Conservation (phyloP, 2,797 vertebrate species). For the Momotus momota region DNA sequence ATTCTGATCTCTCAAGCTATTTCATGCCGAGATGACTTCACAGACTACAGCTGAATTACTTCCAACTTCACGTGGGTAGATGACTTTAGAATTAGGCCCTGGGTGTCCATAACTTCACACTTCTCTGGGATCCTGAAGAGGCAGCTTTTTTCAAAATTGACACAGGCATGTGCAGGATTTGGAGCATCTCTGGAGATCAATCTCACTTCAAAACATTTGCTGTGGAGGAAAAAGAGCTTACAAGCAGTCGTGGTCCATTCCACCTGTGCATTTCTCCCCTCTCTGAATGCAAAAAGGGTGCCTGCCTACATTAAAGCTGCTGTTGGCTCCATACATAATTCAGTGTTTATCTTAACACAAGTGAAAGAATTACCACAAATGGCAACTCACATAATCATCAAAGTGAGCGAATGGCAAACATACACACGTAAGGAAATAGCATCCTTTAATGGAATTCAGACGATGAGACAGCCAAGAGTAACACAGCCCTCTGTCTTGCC, state of each 20-base stretch:
- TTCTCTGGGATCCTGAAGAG: not conserved
- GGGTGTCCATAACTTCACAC: not conserved
- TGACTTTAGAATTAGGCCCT: not conserved
- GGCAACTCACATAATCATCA: not conserved
- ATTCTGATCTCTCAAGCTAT: not conserved
- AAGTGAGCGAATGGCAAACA: not conserved
- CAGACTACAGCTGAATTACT: not conserved
- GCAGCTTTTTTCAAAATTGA: not conserved
- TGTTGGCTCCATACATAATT: not conserved
- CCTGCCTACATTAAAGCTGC: not conserved
- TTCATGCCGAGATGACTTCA: not conserved
- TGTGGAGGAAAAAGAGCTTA: not conserved
- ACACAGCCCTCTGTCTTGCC: not conserved
- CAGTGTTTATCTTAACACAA: slow-evolving; percentile 22
- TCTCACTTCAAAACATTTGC: not conserved
- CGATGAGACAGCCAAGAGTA: not conserved
- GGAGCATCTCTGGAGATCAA: not conserved
- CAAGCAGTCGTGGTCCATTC: fast-evolving
- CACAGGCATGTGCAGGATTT: not conserved
- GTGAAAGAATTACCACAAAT: slow-evolving; percentile 21
- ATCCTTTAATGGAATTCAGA: not conserved
- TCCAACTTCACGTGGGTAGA: not conserved
- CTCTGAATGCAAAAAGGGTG: not conserved
- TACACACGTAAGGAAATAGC: not conserved
- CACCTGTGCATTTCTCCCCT: not conserved